Conservation (phyloP, 1,140 invertebrate genomes). For the Meloidogyne chitwoodi region DNA sequence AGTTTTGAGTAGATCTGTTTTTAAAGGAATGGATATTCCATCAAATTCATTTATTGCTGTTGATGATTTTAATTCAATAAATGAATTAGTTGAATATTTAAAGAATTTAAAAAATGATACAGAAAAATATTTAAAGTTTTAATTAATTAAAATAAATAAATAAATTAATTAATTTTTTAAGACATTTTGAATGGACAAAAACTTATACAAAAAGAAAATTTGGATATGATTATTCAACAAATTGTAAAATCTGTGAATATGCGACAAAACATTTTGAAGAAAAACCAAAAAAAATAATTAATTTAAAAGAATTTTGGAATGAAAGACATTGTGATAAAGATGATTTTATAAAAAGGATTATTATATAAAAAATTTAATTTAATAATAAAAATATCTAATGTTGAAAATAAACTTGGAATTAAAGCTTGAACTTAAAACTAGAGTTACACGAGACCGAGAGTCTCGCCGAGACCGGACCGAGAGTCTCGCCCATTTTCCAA, state of each 20-base stretch:
- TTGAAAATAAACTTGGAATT: too few relatives aligned
- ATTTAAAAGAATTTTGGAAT: neutral
- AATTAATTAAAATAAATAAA: neutral
- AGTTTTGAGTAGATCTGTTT: slow-evolving; percentile 2
- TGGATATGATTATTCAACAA: neutral
- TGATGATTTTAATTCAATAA: slow-evolving; percentile 16
- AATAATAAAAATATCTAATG: too few relatives aligned
- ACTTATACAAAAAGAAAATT: neutral
- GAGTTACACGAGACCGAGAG: too few relatives aligned
- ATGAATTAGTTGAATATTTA: slow-evolving; percentile 17
- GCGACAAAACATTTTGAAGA: neutral
- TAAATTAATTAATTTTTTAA: neutral
- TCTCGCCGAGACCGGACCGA: too few relatives aligned
- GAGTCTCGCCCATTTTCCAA: too few relatives aligned
- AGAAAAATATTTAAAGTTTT: slow-evolving; percentile 16
- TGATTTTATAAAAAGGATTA: too few relatives aligned
- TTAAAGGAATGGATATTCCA: slow-evolving; percentile 19
- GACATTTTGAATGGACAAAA: slow-evolving; percentile 18
- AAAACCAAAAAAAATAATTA: neutral
- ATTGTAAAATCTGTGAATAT: neutral
- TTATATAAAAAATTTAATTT: too few relatives aligned
- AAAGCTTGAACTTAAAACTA: too few relatives aligned
- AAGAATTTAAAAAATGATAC: neutral
- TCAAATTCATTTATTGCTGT: slow-evolving; percentile 18
- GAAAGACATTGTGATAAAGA: neutral